Evolutionary conservation across 2,888 invertebrate genomes (phyloP), one percentile per base, ranked within the genome.

Genomic region (Andrena haemorrhoa): DNA sequence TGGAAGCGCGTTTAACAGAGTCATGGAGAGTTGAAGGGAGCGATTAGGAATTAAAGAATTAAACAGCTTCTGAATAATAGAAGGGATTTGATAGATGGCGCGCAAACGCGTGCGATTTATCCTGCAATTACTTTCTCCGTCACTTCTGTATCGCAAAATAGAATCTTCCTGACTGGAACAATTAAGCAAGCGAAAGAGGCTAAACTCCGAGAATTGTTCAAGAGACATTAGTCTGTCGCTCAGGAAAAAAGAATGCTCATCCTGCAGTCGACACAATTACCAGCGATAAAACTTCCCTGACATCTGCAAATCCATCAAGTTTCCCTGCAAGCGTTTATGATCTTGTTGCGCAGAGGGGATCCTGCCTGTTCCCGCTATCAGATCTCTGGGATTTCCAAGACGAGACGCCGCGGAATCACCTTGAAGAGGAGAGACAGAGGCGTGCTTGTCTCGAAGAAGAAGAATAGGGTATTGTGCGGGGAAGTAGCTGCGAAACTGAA

Each of bases 321-420:
- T 53, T 73, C 5, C 1, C 20, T 6, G 29, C 10, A 4, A 31
- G 47, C 23, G 33, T 69, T 69, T 74, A 65, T 26, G 31, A 58
- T 56, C 33, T 29, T 73, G 53, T 64, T 76, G 47, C 64, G 31
- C 41, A 49, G 60, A 71, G 66, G 47, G 16, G 31, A 66, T 73
- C 29, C 16, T 60, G n/a, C 29, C 20, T n/a, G 41, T 16, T n/a
- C 10, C 12, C 47, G 29, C 29, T 49, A 16, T 47, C 29, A 10
- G 12, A 16, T 70, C 10, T 29, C 31, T 31, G n/a, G 12, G 10
- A 70, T 41, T 41, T 70, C 12, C 20, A 29, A 29, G 16, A 41
- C 7, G n/a, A 49, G 12, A 12, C 20, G 49, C 47, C 63, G 16
- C 26, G 16, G 35, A 47, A 47, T 61, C 31, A 20, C 10, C 49